Base-by-base conservation (phyloP, 1,140 invertebrate species). In the Cherax quadricarinatus region DNA sequence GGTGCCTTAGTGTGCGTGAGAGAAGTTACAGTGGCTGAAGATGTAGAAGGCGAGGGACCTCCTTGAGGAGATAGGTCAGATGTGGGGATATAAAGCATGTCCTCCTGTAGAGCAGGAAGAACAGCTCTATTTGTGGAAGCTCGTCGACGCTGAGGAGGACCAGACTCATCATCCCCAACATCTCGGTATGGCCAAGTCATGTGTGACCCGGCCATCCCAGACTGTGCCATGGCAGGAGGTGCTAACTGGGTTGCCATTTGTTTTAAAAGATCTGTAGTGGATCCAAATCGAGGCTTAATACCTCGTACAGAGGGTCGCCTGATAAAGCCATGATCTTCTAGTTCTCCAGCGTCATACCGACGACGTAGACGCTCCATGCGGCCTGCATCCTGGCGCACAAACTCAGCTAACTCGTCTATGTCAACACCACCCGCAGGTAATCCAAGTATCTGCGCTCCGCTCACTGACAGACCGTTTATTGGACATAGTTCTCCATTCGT, bases 281-380 rank as follows among this genome's bases (percentile, higher is more conserved):
- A 97, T 51, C 97, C 97, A 80, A 97, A 97, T 66, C 97, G 96
- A 0, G 96, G 96, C 93, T 97, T 97, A 66, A 97, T 97, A 0
- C 97, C 97, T 0, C 97, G 96, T 2, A 98, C 98, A 0, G 97
- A 97, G 0, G 98, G 98, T 12, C 98, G 95, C n/a, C 97, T 96
- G 94, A 97, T 97, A 94, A 98, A 98, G 7, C 98, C 98, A 93
- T 98, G 98, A 94, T 98, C 97, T 93, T 98, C 98, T 92, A 97
- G 96, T 41, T 94, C 94, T 30, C 95, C 94, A 94, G 98, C 97
- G 30, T 96, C 96, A 90, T 95, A 96, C 6, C 94, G 93, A 60
- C 95, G 94, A 3, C 94, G 94, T 9, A 96, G 95, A 49, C 97
- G 95, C 94, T 98, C 98, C 0, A 97, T 98, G 51, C 98, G 95